A percentile compares a stretch with the other conserved stretches of the same genome.
phyloP scores from a whole-genome alignment of 2,113 vertebrate genomes.

The Halichoerus grypus region DNA sequence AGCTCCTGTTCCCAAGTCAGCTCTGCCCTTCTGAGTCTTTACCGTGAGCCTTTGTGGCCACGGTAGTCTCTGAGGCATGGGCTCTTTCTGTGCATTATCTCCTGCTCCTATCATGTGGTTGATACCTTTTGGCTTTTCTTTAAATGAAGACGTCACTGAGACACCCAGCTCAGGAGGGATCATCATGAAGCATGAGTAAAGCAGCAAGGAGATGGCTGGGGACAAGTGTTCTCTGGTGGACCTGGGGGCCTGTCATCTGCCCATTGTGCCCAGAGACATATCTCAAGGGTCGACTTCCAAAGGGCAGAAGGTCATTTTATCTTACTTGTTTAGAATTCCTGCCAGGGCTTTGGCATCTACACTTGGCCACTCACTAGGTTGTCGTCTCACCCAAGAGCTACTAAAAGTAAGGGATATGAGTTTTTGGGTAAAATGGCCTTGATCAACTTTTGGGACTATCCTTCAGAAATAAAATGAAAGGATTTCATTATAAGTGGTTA shows the following conservation, averaged over 20 bases:
- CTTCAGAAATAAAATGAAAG: background rate
- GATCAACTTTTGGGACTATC: background rate
- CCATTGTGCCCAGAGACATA: background rate
- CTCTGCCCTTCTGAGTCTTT: background rate
- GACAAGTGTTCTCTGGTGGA: background rate
- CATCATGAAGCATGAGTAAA: background rate
- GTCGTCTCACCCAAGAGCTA: background rate
- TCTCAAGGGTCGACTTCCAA: background rate
- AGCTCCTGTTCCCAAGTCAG: rapidly evolving
- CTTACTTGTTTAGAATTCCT: background rate
- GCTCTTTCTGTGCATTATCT: background rate
- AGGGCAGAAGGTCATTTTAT: background rate
- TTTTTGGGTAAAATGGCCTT: background rate
- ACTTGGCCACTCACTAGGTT: background rate
- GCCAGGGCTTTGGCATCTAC: background rate
- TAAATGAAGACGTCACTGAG: background rate
- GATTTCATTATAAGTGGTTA: background rate
- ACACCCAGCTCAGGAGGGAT: background rate
- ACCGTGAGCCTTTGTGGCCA: background rate
- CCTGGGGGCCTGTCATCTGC: background rate
- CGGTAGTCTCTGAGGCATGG: rapidly evolving
- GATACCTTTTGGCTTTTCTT: background rate
- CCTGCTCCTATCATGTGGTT: rapidly evolving
- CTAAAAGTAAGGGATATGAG: background rate
- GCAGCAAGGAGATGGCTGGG: background rate